phyloP scores from a whole-genome alignment of 2,797 vertebrate genomes.

The Pantherophis alleghaniensis region DNA sequence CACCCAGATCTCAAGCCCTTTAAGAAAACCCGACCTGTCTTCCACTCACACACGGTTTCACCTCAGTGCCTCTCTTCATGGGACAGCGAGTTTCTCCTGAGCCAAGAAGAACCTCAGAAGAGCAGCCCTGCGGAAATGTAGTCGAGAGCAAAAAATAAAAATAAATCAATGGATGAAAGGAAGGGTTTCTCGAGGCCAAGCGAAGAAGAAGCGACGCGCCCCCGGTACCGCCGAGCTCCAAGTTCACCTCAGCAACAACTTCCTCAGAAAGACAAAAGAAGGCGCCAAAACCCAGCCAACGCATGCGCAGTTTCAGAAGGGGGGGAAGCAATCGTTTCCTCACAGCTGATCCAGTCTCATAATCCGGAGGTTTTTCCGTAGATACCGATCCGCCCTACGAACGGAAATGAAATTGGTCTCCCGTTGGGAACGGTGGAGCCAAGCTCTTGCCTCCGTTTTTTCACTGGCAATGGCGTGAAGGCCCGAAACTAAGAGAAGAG shows the following conservation, averaged over 20 bases:
- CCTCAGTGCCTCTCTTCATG: background rate
- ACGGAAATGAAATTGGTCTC: background rate
- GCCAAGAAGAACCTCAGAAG: background rate
- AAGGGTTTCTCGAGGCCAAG: no score
- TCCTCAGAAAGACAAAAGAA: background rate
- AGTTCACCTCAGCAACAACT: background rate
- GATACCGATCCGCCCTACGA: background rate
- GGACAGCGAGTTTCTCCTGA: background rate
- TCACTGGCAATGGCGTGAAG: background rate
- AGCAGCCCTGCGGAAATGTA: background rate
- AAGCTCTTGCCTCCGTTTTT: background rate
- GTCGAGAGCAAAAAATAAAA: no score
- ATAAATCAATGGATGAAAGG: background rate
- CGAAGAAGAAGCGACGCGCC: no score
- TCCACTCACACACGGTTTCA: background rate
- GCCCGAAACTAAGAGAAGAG: no score
- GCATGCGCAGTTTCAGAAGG: background rate
- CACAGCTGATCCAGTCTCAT: background rate
- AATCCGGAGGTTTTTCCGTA: background rate
- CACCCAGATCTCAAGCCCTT: background rate
- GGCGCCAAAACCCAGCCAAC: conserved; percentile 1
- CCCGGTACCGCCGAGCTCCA: background rate
- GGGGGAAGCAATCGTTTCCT: no score
- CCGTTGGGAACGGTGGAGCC: background rate
- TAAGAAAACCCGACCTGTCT: background rate